phyloP scores from a whole-genome alignment of 2,113 vertebrate species.

The Atractosteus spatula region DNA sequence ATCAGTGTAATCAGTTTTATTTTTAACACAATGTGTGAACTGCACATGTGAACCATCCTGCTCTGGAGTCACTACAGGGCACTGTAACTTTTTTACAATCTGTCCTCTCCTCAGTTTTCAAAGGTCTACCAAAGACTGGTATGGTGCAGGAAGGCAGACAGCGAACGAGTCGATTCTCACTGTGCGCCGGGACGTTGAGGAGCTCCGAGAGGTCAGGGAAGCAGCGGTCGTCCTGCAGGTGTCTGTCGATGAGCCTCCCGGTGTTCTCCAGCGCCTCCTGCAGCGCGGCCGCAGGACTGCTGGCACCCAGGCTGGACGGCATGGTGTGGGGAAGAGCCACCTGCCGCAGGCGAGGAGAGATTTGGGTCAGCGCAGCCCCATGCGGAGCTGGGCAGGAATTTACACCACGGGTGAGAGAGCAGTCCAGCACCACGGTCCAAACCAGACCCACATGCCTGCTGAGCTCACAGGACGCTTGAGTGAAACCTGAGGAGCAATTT shows the following conservation, averaged over 20 bases:
- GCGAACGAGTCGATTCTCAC: conserved; percentile 54
- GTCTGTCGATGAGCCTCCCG: conserved; percentile 79
- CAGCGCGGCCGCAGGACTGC: conserved; percentile 57
- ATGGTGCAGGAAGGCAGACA: too few species aligned
- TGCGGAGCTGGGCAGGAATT: background rate
- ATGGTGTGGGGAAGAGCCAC: conserved; percentile 45
- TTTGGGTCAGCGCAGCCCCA: conserved; percentile 24
- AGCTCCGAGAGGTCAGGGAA: conserved; percentile 90
- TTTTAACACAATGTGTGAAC: too few species aligned
- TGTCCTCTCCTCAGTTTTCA: too few species aligned
- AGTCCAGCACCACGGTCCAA: too few species aligned
- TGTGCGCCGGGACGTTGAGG: conserved; percentile 80
- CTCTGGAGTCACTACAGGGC: too few species aligned
- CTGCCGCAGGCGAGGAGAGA: background rate
- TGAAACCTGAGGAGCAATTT: conserved; percentile 3
- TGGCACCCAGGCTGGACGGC: conserved; percentile 70
- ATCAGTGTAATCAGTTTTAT: too few species aligned
- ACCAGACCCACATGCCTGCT: background rate
- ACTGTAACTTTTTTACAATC: too few species aligned
- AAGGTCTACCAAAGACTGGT: too few species aligned
- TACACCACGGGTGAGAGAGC: background rate
- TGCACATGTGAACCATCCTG: too few species aligned
- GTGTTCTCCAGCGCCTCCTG: conserved; percentile 83
- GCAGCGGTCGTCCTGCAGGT: conserved; percentile 84
- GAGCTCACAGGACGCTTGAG: conserved; percentile 3